These are phyloP conservation scores for Amphimallon solstitiale DNA, from an alignment of 2,888 invertebrate species.

Conservation along the genomic window DNA sequence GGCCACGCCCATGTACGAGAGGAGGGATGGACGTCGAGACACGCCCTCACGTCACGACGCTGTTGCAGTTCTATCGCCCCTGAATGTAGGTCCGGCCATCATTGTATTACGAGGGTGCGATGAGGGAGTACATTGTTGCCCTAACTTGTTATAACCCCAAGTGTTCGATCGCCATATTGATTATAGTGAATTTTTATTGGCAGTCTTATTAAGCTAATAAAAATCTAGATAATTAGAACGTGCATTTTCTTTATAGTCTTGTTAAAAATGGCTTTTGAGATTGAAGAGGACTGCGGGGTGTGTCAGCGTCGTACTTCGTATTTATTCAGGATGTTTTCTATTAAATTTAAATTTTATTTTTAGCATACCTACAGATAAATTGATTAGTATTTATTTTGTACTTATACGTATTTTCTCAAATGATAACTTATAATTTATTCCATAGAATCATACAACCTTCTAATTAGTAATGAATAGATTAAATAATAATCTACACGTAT, in stretches of 20 bases:
- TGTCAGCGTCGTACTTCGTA: background rate
- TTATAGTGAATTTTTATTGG: conserved; percentile 48
- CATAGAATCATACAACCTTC: too few species aligned
- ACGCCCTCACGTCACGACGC: conserved; percentile 50
- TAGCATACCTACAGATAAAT: too few species aligned
- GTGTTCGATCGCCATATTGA: conserved; percentile 45
- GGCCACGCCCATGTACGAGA: conserved; percentile 46
- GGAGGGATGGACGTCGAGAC: conserved; percentile 45
- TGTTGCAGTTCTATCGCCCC: conserved; percentile 44
- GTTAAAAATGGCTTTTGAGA: conserved; percentile 18
- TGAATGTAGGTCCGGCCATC: conserved; percentile 50
- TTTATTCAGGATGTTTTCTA: too few species aligned
- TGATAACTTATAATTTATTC: too few species aligned
- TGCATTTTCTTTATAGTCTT: conserved; percentile 26
- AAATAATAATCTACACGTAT: too few species aligned
- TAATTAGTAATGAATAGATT: too few species aligned
- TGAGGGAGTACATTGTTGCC: conserved; percentile 48
- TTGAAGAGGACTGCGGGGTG: conserved; percentile 4
- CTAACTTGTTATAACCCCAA: conserved; percentile 45
- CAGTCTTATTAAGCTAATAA: conserved; percentile 43
- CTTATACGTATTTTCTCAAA: too few species aligned
- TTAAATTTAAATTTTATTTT: too few species aligned
- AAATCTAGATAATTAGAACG: conserved; percentile 35
- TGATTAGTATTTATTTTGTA: too few species aligned
- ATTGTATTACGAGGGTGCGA: conserved; percentile 50